A percentile compares a stretch with the other conserved stretches of the same genome.
These are phyloP conservation scores for Sitophilus oryzae DNA, from an alignment of 1,140 invertebrate genomes.

Conservation along the genomic window DNA sequence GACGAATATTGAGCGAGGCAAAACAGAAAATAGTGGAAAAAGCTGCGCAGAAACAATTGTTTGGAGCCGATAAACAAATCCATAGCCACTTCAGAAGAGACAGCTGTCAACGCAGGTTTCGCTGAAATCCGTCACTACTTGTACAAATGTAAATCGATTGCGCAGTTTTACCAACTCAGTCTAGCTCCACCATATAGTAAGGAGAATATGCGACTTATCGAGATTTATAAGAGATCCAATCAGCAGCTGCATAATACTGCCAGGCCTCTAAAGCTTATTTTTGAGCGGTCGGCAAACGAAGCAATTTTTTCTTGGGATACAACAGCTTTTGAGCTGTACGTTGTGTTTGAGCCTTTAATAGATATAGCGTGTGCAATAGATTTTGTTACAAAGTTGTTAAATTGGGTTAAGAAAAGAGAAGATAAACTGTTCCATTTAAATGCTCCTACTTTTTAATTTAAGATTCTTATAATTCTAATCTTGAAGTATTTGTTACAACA, in stretches of 20 bases:
- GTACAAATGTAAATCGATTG: slow-evolving; percentile 87
- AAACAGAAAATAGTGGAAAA: slow-evolving; percentile 84
- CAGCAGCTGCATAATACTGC: slow-evolving; percentile 72
- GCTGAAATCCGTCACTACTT: slow-evolving; percentile 87
- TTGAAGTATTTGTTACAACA: too few species aligned
- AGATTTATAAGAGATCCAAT: slow-evolving; percentile 69
- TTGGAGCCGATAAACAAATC: slow-evolving; percentile 82
- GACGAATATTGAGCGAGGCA: slow-evolving; percentile 83
- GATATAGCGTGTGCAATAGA: slow-evolving; percentile 80
- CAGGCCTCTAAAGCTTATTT: slow-evolving; percentile 82
- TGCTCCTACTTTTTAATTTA: slow-evolving; percentile 40
- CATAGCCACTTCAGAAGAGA: slow-evolving; percentile 59
- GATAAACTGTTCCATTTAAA: slow-evolving; percentile 88
- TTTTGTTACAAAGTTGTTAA: slow-evolving; percentile 80
- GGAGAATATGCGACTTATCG: slow-evolving; percentile 56
- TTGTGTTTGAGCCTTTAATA: slow-evolving; percentile 84
- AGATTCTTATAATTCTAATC: not conserved
- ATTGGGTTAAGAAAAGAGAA: slow-evolving; percentile 93
- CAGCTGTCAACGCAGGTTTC: slow-evolving; percentile 65
- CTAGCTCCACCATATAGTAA: slow-evolving; percentile 64
- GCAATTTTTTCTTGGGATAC: slow-evolving; percentile 92
- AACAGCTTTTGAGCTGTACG: slow-evolving; percentile 86
- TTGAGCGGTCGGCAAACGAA: slow-evolving; percentile 74
- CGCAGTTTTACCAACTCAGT: slow-evolving; percentile 82
- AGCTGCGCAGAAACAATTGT: slow-evolving; percentile 66